Base-by-base conservation (phyloP, 2,888 invertebrate species). In the Cistogaster globosa region DNA sequence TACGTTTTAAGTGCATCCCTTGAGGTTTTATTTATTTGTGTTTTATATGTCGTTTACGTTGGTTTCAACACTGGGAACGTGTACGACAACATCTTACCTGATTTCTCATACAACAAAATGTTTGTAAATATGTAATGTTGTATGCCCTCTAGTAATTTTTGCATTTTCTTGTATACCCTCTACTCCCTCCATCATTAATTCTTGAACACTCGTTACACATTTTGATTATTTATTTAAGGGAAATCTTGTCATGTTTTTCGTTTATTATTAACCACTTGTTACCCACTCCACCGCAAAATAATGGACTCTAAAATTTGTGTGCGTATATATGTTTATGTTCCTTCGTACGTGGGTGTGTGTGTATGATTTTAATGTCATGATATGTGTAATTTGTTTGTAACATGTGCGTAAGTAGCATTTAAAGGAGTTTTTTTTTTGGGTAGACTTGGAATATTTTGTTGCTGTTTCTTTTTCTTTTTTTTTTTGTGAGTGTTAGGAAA, bases 321-420 rank as follows among this genome's bases (percentile, higher is more conserved):
- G 7, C 0, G 12, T 14, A 14, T 45, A 4, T 69, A 20, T 38
- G 12, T 14, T 12, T 45, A 4, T 69, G 32, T 38, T 22, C 26
- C 14, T 58, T 1, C 57, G 22, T 26, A 11, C 26, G 26, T 4
- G 26, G 26, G 2, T 26, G 26, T 74, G 32, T 48, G 16, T 69
- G 32, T 48, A 12, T 69, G 62, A 42, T 11, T 60, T 18, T 22
- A 51, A 42, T 51, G 26, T 83, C 79, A 58, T 86, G 79, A 80
- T 83, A 80, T 81, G 83, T 83, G 76, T 86, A 83, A 87, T 86
- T 86, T 86, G 77, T 86, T 86, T 86, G 87, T 82, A 83, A 84
- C 86, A 87, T 87, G 86, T 86, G 86, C 76, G 83, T 86, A 82
- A 86, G 83, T 77, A 84, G 80, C 81, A 81, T 79, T 86, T 84